A percentile compares a stretch with the other conserved stretches of the same genome.
phyloP scores from a whole-genome alignment of 2,888 invertebrate species.

The Coenonympha glycerion region DNA sequence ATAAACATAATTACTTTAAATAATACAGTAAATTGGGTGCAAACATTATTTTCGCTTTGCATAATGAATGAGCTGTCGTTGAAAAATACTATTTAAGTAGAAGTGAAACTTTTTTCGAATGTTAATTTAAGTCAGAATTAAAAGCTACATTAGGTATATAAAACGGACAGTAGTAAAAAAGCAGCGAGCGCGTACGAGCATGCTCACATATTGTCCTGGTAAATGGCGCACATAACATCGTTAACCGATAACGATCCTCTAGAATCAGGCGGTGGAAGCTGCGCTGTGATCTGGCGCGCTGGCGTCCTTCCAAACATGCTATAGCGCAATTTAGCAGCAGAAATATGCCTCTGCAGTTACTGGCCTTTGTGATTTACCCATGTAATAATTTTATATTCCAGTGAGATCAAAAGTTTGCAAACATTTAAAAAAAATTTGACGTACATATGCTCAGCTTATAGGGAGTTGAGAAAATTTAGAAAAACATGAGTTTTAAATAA shows the following conservation, averaged over 20 bases:
- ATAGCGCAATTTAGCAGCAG: slow-evolving; percentile 48
- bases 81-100: too few relatives aligned
- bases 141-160: not conserved
- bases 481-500: too few relatives aligned
- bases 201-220: slow-evolving; percentile 9
- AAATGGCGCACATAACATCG: slow-evolving; percentile 17
- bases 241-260: slow-evolving; percentile 24
- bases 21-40: too few relatives aligned
- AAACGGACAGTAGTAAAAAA: slow-evolving; percentile 2
- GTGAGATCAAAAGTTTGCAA: too few relatives aligned
- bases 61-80: too few relatives aligned
- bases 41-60: too few relatives aligned
- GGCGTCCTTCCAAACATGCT: slow-evolving; percentile 58
- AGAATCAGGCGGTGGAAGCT: slow-evolving; percentile 34
- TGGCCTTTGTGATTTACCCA: slow-evolving; percentile 31
- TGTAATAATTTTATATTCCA: not conserved
- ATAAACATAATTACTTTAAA: too few relatives aligned
- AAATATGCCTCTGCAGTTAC: slow-evolving; percentile 41
- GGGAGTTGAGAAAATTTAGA: too few relatives aligned
- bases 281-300: slow-evolving; percentile 39
- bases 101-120: too few relatives aligned
- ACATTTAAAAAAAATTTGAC: too few relatives aligned
- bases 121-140: too few relatives aligned
- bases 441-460: too few relatives aligned
- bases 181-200: not conserved